Evolutionary conservation across 2,888 invertebrate genomes (phyloP).

Genomic region (Diarsia rubi): DNA sequence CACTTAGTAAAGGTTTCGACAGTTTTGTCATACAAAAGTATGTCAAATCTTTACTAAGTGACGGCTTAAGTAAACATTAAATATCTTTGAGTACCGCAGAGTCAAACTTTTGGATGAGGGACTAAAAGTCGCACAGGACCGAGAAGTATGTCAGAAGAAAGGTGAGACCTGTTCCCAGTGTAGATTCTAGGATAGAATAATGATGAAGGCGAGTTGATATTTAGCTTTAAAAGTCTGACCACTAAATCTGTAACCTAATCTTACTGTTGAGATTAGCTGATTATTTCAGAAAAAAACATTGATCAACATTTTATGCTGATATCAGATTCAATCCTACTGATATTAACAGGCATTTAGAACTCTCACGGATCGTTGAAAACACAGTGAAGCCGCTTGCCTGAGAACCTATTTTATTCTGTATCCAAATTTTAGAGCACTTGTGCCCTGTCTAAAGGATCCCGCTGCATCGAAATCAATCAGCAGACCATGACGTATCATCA

Average conservation of each 20-base stretch:
- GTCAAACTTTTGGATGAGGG: too few species aligned
- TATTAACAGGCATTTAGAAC: not conserved
- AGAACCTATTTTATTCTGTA: not conserved
- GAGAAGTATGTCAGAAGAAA: not conserved
- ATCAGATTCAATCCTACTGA: not conserved
- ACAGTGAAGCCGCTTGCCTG: not conserved
- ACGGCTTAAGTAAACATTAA: too few species aligned
- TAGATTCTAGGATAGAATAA: not conserved
- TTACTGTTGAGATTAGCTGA: not conserved
- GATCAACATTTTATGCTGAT: not conserved
- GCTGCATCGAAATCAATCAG: constrained; percentile 30
- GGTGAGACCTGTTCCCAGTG: too few species aligned
- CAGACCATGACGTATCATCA: constrained; percentile 17
- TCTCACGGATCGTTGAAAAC: too few species aligned
- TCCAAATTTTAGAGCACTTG: not conserved
- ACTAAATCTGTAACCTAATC: not conserved
- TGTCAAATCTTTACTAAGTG: too few species aligned
- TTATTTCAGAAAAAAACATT: not conserved
- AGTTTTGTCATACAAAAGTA: too few species aligned
- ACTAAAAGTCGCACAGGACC: not conserved
- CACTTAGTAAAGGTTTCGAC: too few species aligned
- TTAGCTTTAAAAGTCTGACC: not conserved
- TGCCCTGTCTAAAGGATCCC: not conserved
- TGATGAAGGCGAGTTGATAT: not conserved
- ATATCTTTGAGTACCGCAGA: too few species aligned